These are phyloP conservation scores for Drosophila dunni DNA, from an alignment of 1,140 invertebrate species.

Conservation along the genomic window DNA sequence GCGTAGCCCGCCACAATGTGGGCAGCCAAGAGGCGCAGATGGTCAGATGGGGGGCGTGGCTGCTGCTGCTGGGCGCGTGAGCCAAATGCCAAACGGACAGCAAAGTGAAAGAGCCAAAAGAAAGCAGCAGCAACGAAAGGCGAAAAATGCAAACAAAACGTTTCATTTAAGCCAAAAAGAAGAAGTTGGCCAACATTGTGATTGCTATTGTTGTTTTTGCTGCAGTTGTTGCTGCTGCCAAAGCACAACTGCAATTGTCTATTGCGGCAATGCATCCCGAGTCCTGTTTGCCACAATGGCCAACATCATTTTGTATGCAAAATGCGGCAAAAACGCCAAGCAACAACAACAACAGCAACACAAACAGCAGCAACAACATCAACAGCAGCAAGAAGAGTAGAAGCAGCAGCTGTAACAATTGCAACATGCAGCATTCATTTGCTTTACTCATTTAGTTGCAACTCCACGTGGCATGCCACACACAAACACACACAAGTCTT, in stretches of 20 bases:
- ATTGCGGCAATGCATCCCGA: constrained; percentile 50
- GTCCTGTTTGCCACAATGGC: constrained; percentile 30
- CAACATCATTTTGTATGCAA: constrained; percentile 69
- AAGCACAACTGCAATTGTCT: constrained; percentile 36
- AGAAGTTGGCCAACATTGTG: constrained; percentile 52
- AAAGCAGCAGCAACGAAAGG: constrained; percentile 27
- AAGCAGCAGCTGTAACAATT: constrained; percentile 38
- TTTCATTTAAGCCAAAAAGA: constrained; percentile 53
- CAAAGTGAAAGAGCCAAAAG: constrained; percentile 26
- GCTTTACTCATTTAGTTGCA: constrained; percentile 28
- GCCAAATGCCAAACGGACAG: constrained; percentile 57
- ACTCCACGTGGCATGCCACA: not conserved
- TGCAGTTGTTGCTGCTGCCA: constrained; percentile 6
- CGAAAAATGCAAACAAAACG: constrained; percentile 58
- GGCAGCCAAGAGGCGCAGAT: not conserved
- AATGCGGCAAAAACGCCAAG: constrained; percentile 57
- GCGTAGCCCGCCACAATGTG: constrained; percentile 37
- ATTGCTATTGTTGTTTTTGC: constrained; percentile 22
- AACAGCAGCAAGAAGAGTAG: constrained; percentile 34
- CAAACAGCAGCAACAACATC: constrained; percentile 29
- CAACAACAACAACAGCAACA: constrained; percentile 28
- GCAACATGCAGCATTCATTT: constrained; percentile 1
- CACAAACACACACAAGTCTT: not conserved
- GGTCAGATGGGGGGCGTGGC: constrained; percentile 15
- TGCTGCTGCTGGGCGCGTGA: constrained; percentile 39